These are phyloP conservation scores for Netelia fuscicornis DNA, from an alignment of 2,888 invertebrate species.

Conservation along the genomic window DNA sequence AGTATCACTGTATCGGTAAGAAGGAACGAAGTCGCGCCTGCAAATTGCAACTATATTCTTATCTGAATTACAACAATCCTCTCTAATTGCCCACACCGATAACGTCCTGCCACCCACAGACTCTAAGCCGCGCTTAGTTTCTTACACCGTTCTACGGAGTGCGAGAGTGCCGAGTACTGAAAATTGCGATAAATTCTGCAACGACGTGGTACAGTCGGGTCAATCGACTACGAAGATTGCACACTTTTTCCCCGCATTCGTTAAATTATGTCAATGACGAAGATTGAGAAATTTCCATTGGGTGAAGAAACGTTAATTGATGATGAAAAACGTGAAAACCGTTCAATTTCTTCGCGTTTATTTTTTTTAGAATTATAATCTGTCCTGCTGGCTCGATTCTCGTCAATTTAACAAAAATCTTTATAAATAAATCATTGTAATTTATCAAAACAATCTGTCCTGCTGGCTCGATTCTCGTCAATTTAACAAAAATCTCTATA, in stretches of 20 bases:
- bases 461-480: too few species aligned
- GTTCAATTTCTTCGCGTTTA: too few species aligned
- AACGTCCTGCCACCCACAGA: constrained; percentile 56
- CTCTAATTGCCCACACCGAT: constrained; percentile 56
- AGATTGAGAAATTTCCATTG: not conserved
- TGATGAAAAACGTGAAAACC: too few species aligned
- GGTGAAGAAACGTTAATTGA: not conserved
- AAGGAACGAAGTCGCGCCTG: constrained; percentile 5
- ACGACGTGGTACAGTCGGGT: not conserved
- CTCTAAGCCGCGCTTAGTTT: not conserved
- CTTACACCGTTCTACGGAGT: not conserved
- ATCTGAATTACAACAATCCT: constrained; percentile 62
- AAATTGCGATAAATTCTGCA: constrained; percentile 29
- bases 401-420: too few species aligned
- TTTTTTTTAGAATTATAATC: too few species aligned
- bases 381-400: too few species aligned
- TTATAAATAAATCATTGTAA: too few species aligned
- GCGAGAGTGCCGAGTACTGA: constrained; percentile 1
- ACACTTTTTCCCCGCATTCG: not conserved
- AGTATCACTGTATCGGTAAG: not conserved
- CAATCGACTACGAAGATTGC: constrained; percentile 7
- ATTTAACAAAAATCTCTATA: too few species aligned
- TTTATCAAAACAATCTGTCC: too few species aligned
- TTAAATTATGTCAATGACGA: not conserved
- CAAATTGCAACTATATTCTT: constrained; percentile 58